Evolutionary conservation across 2,797 vertebrate species (phyloP).

Genomic region (Chaetodon trifasciatus): DNA sequence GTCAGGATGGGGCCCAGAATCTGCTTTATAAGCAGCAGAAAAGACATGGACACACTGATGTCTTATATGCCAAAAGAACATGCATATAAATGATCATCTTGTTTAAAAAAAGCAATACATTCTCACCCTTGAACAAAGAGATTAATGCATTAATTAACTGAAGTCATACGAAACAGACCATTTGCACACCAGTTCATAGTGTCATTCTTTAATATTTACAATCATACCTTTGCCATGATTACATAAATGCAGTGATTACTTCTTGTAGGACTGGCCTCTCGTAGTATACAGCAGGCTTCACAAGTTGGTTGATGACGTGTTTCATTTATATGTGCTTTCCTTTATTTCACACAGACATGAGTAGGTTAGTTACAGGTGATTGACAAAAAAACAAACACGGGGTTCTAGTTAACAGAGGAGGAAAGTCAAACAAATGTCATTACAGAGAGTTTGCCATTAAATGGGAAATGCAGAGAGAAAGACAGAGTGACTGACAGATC

Average conservation of each 20-base stretch:
- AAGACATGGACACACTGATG: neutral
- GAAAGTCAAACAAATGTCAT: slow-evolving; percentile 10
- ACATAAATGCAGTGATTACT: slow-evolving; percentile 51
- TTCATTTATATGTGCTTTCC: slow-evolving; percentile 59
- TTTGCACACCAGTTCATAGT: slow-evolving; percentile 33
- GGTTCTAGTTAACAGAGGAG: neutral
- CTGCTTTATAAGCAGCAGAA: neutral
- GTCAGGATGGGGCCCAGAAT: neutral
- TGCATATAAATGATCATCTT: neutral
- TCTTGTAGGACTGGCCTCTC: slow-evolving; percentile 47
- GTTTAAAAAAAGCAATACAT: neutral
- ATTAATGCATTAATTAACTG: neutral
- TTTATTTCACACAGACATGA: slow-evolving; percentile 41
- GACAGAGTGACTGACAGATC: slow-evolving; percentile 11
- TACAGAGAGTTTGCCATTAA: slow-evolving; percentile 2
- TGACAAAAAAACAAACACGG: slow-evolving; percentile 22
- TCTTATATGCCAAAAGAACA: neutral
- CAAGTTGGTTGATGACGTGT: slow-evolving; percentile 30
- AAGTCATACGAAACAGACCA: slow-evolving; percentile 14
- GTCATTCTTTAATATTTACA: slow-evolving; percentile 76
- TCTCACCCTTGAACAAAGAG: neutral
- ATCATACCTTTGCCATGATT: slow-evolving; percentile 65
- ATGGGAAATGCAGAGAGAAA: slow-evolving; percentile 8
- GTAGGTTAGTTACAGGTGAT: slow-evolving; percentile 30
- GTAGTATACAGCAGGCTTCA: slow-evolving; percentile 39